These are phyloP conservation scores for Trogon melanurus DNA, from an alignment of 2,113 vertebrate genomes.

Conservation along the genomic window DNA sequence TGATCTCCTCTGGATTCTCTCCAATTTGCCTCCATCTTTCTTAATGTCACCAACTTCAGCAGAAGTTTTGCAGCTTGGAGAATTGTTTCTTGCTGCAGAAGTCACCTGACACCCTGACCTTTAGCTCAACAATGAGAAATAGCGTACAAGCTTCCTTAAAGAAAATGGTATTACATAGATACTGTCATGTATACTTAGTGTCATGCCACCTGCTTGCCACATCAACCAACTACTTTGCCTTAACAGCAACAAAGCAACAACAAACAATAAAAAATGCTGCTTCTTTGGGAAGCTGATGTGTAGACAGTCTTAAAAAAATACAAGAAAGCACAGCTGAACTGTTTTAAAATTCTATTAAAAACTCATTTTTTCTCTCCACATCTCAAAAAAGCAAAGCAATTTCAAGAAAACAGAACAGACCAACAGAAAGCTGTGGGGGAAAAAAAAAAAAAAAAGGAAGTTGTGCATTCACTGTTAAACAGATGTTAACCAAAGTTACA, in stretches of 20 bases:
- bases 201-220: constrained; percentile 63
- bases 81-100: constrained; percentile 58
- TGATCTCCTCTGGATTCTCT: constrained; percentile 55
- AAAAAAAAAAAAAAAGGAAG: background rate
- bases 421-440: background rate
- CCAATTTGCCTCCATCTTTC: constrained; percentile 62
- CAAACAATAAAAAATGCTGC: constrained; percentile 29
- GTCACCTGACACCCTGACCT: constrained; percentile 61
- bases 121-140: constrained; percentile 64
- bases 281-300: background rate
- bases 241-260: constrained; percentile 51
- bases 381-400: background rate
- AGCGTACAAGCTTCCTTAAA: constrained; percentile 40
- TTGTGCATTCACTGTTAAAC: background rate
- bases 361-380: background rate
- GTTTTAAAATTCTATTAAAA: constrained; percentile 18
- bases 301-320: background rate
- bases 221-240: constrained; percentile 12
- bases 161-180: constrained; percentile 65
- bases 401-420: background rate
- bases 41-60: constrained; percentile 65
- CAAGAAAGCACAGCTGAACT: background rate
- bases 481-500: background rate
- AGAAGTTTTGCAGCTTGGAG: constrained; percentile 60
- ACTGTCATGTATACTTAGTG: constrained; percentile 59